Evolutionary conservation across 2,797 vertebrate species (phyloP), one percentile per base, ranked within the genome.

Genomic region (Ptychobarbus kaznakovi): DNA sequence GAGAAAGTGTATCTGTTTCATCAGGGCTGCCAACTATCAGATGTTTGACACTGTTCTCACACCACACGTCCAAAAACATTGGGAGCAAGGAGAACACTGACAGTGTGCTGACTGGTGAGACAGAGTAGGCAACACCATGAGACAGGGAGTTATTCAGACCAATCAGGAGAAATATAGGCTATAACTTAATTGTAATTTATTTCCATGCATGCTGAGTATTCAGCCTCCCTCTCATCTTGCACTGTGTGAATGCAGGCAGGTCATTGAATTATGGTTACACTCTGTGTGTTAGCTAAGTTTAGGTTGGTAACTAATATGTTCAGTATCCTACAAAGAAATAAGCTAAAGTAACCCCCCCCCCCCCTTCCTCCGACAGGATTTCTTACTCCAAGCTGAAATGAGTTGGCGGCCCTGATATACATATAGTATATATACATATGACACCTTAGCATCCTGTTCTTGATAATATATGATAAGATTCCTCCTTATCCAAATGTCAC

Each of bases 401-500:
- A 63, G 25, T 63, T 63, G 12, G 58, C 12, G 2, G 10, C 4
- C 61, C 25, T 15, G 25, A 63, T 20, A 38, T 40, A 68, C 18
- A 15, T 65, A 32, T 40, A 40, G 4, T 22, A 75, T 53, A 40
- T 11, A 76, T 38, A 20, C 5, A 68, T 56, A n/a, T 58, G 0
- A n/a, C 53, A 42, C 32, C 32, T 16, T 58, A 38, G 12, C 35
- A 77, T 77, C 20, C 35, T 42, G 12, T 42, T 40, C 75, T 25
- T 61, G 35, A 25, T 42, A 40, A 77, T 22, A 22, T 75, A 18
- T 35, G 75, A 58, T 77, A 77, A 40, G 35, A 13, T 77, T 77
- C 12, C 35, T 16, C 6, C 6, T 63, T 28, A 28, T 28, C n/a
- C 4, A 25, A 40, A 77, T 40, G 12, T 56, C 51, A 16, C 6